A percentile compares a stretch with the other conserved stretches of the same genome.
These are phyloP conservation scores for Acanthis flammea DNA, from an alignment of 2,797 vertebrate genomes.

Conservation along the genomic window DNA sequence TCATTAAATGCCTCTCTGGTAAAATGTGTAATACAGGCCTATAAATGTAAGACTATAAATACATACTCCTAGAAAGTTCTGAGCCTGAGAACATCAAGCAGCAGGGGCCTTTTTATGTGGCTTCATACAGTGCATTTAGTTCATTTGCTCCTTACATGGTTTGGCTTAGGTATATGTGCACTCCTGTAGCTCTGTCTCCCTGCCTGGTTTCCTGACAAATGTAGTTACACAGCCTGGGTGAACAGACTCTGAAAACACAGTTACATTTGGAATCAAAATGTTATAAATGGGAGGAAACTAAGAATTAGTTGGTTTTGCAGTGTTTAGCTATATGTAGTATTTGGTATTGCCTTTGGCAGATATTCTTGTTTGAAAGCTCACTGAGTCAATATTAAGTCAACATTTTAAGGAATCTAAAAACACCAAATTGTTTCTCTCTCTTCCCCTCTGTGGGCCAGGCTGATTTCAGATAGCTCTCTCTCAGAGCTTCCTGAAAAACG, in stretches of 20 bases:
- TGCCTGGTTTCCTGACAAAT: slow-evolving; percentile 29
- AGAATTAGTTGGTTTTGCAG: slow-evolving; percentile 25
- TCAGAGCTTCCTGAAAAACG: background rate
- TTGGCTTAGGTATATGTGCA: background rate
- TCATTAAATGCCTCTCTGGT: background rate
- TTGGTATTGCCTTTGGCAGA: slow-evolving; percentile 40
- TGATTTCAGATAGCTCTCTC: background rate
- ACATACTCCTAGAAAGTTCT: slow-evolving; percentile 25
- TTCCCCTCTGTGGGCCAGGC: background rate
- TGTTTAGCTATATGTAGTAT: slow-evolving; percentile 5
- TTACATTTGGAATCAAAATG: slow-evolving; percentile 27
- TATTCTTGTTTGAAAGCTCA: background rate
- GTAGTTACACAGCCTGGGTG: background rate
- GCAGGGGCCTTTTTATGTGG: slow-evolving; percentile 36
- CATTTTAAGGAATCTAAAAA: slow-evolving; percentile 37
- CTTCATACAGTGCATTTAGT: background rate
- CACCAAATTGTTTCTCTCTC: background rate
- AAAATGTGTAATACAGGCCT: background rate
- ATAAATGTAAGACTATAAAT: slow-evolving; percentile 32
- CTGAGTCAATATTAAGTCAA: slow-evolving; percentile 4
- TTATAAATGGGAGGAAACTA: background rate
- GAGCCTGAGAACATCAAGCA: slow-evolving; percentile 22
- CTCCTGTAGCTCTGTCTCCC: background rate
- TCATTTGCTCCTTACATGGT: background rate
- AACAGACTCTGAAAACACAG: background rate